Conservation (phyloP, 2,888 invertebrate species). For the Drosophila falleni region DNA sequence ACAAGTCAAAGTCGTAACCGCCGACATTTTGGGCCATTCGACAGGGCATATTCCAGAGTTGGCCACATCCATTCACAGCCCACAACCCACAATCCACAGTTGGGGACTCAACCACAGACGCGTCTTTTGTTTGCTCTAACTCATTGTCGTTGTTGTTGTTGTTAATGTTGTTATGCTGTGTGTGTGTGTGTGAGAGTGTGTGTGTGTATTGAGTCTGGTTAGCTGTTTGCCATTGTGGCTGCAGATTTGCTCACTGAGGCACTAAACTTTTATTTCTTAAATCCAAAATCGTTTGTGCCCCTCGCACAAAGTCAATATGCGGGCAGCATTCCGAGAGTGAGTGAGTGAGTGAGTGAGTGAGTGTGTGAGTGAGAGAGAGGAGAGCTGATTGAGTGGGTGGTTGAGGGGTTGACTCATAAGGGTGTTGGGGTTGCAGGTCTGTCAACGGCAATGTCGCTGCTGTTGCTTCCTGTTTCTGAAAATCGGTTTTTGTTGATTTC, state of each 20-base stretch:
- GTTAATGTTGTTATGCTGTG: conserved; percentile 14
- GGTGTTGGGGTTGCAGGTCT: conserved; percentile 46
- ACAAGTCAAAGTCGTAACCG: conserved; percentile 74
- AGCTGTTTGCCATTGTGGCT: conserved; percentile 72
- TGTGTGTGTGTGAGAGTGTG: conserved; percentile 12
- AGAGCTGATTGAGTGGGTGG: neutral
- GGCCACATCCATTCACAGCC: conserved; percentile 31
- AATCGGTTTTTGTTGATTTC: conserved; percentile 82
- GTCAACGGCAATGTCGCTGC: conserved; percentile 64
- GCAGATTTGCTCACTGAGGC: conserved; percentile 77
- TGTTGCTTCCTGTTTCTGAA: conserved; percentile 71
- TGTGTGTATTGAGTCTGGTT: conserved; percentile 52
- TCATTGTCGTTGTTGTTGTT: conserved; percentile 39
- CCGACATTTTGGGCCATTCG: conserved; percentile 71
- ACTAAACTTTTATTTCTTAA: conserved; percentile 81
- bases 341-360: neutral
- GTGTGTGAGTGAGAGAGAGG: neutral
- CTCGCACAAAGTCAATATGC: conserved; percentile 78
- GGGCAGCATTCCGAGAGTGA: conserved; percentile 53
- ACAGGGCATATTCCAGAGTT: conserved; percentile 39
- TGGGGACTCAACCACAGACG: conserved; percentile 70
- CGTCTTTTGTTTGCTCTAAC: conserved; percentile 81
- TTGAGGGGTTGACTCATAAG: neutral
- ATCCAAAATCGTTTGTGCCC: conserved; percentile 78
- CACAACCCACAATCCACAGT: conserved; percentile 18